A percentile compares a stretch with the other conserved stretches of the same genome.
Conservation (phyloP, 1,140 invertebrate species). For the Aphelinus atriplicis region DNA sequence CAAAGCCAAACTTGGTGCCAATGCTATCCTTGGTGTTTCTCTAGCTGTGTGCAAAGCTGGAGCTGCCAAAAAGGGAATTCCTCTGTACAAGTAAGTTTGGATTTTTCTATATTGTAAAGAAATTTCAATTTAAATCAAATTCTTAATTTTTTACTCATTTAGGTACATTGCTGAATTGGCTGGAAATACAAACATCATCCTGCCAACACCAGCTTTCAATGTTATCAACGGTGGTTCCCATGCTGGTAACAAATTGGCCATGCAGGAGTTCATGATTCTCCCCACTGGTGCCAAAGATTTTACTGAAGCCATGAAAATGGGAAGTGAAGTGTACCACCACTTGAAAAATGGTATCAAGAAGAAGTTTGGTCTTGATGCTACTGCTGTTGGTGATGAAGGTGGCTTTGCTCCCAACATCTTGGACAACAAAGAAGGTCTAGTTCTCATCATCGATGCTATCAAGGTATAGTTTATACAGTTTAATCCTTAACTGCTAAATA, state of each 20-base stretch:
- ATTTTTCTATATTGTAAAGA: not conserved
- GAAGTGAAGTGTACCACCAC: slow-evolving; percentile 96
- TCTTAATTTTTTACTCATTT: slow-evolving; percentile 53
- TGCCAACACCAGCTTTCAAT: slow-evolving; percentile 98
- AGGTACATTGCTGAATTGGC: slow-evolving; percentile 94
- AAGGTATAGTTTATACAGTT: slow-evolving; percentile 67
- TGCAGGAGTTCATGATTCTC: slow-evolving; percentile 99
- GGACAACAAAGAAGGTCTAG: slow-evolving; percentile 93
- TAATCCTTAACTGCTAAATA: slow-evolving; percentile 70
- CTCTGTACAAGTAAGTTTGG: slow-evolving; percentile 75
- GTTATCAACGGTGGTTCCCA: slow-evolving; percentile 99
- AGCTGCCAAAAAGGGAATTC: slow-evolving; percentile 91
- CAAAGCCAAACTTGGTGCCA: slow-evolving; percentile 95
- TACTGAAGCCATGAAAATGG: slow-evolving; percentile 98
- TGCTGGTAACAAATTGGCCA: slow-evolving; percentile 98
- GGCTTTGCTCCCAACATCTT: slow-evolving; percentile 99
- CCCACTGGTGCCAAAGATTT: slow-evolving; percentile 86
- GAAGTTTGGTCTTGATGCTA: slow-evolving; percentile 94
- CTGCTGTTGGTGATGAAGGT: slow-evolving; percentile 98
- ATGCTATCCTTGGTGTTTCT: slow-evolving; percentile 97
- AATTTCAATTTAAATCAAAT: not conserved
- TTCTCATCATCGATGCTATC: slow-evolving; percentile 91
- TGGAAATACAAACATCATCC: slow-evolving; percentile 88
- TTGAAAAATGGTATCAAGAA: slow-evolving; percentile 96
- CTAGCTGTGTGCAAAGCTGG: slow-evolving; percentile 96